Percentiles rank a stretch among this genome's conserved stretches.
These are phyloP conservation scores for Thumatha senex DNA, from an alignment of 2,888 invertebrate species.

Conservation along the genomic window DNA sequence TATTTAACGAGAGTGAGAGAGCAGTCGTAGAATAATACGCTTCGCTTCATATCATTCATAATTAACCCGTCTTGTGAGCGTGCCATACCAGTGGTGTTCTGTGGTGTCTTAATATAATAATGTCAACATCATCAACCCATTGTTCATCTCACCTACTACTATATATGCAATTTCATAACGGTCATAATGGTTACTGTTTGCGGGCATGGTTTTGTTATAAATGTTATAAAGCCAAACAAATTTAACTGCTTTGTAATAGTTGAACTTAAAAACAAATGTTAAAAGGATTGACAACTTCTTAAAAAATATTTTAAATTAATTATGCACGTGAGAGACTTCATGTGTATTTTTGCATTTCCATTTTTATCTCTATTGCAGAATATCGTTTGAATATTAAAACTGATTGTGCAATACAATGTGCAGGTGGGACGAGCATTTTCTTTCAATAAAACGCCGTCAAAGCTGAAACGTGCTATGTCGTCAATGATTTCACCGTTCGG, in stretches of 20 bases:
- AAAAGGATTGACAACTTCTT: background rate
- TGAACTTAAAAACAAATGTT: background rate
- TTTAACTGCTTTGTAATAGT: background rate
- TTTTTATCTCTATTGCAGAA: background rate
- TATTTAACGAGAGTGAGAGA: constrained; percentile 45
- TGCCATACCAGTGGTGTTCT: constrained; percentile 59
- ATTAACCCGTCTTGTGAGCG: constrained; percentile 71
- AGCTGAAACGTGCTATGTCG: constrained; percentile 96
- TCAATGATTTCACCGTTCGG: constrained; percentile 97
- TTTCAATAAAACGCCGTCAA: constrained; percentile 97
- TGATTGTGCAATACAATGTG: constrained; percentile 16
- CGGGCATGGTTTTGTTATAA: constrained; percentile 24
- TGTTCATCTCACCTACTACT: constrained; percentile 17
- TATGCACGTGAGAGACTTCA: background rate
- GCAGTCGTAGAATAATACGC: constrained; percentile 49
- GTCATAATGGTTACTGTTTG: constrained; percentile 15
- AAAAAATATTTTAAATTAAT: background rate
- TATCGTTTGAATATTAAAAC: background rate
- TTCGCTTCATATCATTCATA: constrained; percentile 63
- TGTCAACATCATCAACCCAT: constrained; percentile 36
- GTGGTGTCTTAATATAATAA: constrained; percentile 33
- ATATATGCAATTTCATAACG: constrained; percentile 17
- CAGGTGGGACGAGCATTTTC: constrained; percentile 96
- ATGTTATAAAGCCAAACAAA: background rate
- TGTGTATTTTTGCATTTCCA: background rate